Evolutionary conservation across 2,888 invertebrate genomes (phyloP).

Genomic region (Omphaloscelis lunosa): DNA sequence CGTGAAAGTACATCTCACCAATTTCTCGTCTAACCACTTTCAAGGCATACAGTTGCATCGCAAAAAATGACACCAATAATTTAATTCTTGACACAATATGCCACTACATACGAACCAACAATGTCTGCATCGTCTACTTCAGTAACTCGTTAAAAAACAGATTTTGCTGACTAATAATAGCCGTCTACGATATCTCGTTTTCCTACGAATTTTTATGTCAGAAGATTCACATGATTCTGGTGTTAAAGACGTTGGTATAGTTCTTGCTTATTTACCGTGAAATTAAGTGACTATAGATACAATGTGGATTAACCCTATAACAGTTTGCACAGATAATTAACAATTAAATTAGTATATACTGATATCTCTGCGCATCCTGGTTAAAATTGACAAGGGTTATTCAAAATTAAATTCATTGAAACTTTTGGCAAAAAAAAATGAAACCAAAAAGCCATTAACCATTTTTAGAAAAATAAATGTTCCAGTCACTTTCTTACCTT

Average conservation of each 20-base stretch:
- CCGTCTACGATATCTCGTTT: constrained; percentile 44
- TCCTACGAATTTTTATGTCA: constrained; percentile 31
- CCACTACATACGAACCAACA: constrained; percentile 14
- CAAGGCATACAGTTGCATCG: constrained; percentile 43
- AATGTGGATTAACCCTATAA: neutral
- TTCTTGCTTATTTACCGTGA: neutral
- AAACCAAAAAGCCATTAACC: neutral
- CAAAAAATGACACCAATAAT: constrained; percentile 39
- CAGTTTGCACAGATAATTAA: neutral
- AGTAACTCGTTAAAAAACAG: constrained; percentile 53
- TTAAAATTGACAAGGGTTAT: neutral
- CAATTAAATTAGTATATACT: neutral
- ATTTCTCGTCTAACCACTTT: constrained; percentile 66
- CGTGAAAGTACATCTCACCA: constrained; percentile 58
- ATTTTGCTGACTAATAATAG: constrained; percentile 56
- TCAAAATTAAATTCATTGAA: neutral
- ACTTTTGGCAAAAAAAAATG: neutral
- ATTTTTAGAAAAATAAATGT: neutral
- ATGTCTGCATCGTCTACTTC: constrained; percentile 36
- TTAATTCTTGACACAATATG: constrained; percentile 38
- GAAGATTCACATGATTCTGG: constrained; percentile 19
- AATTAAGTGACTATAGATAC: neutral
- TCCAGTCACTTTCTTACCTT: constrained; percentile 88
- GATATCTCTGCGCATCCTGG: neutral
- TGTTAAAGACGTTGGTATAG: neutral